Base-by-base conservation (phyloP, 2,797 vertebrate genomes). In the Phoeniculus purpureus region DNA sequence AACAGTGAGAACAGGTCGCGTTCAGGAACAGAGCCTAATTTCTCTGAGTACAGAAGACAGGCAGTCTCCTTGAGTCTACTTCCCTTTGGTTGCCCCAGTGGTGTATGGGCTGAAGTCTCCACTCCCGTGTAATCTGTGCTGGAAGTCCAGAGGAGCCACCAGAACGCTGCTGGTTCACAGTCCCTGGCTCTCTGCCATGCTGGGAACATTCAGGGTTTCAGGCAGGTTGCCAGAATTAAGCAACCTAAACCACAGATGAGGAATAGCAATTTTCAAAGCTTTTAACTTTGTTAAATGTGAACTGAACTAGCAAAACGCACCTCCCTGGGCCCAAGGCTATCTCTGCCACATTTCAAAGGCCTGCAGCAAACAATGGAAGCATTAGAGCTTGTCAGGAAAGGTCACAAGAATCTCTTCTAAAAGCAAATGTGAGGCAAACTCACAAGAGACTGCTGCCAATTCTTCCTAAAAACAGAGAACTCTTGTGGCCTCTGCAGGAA, bases 331-430 rank as follows among this genome's bases (percentile, higher is more conserved):
- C 94, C 96, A 94, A 94, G 95, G 96, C 93, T 93, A 95, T 94
- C 94, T 94, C 92, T 92, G 94, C 90, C 95, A 90, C 93, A 94
- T 96, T 96, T 95, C 96, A 96, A 96, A 96, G 94, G 90, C 95
- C 93, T 96, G 93, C 89, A 93, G 94, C 93, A 94, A 96, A 96
- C 95, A 95, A 95, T 96, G 95, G 94, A 95, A 94, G 93, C 94
- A 93, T 95, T 92, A 90, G 90, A 96, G 93, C 95, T 95, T 95
- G 94, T 96, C 88, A 93, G 90, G 65, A 94, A 93, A 94, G 95
- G 94, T 94, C 95, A 96, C 79, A 83, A 94, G 90, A 92, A 92
- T 89, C 88, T 90, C 81, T 92, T 87, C 90, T 90, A 75, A 95
- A 87, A 95, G 88, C 85, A 94, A 96, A 73, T 86, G 87, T 76